Conservation (phyloP, 2,888 invertebrate genomes). For the Drosophila heteroneura region DNA sequence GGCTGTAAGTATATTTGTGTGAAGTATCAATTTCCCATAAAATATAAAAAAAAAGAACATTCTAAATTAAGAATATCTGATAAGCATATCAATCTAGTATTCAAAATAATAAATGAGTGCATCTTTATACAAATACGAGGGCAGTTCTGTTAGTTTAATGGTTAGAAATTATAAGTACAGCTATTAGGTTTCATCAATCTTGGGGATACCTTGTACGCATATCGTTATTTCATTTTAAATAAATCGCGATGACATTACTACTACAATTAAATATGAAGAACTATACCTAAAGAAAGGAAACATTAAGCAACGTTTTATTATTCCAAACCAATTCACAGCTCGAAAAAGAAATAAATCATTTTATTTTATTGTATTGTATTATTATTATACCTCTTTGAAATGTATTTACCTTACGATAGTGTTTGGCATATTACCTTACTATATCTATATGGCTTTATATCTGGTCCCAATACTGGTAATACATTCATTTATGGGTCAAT, state of each 20-base stretch:
- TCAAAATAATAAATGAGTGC: slow-evolving; percentile 5
- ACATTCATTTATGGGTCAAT: slow-evolving; percentile 95
- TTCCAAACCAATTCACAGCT: neutral
- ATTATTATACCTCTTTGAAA: neutral
- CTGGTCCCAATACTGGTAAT: slow-evolving; percentile 94
- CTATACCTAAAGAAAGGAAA: neutral
- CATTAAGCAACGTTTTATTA: neutral
- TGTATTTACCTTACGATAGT: slow-evolving; percentile 50
- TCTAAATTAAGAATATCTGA: slow-evolving; percentile 12
- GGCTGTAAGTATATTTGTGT: slow-evolving; percentile 71
- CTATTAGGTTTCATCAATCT: neutral
- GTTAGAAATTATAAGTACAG: neutral
- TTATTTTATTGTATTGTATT: neutral
- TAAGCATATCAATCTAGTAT: slow-evolving; percentile 19
- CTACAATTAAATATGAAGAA: neutral
- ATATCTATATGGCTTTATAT: slow-evolving; percentile 88
- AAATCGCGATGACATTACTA: neutral
- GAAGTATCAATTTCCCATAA: neutral
- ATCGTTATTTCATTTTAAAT: neutral
- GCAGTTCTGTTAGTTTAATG: neutral
- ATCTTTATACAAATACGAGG: neutral
- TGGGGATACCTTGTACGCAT: neutral
- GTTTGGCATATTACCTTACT: slow-evolving; percentile 69
- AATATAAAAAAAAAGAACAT: neutral
- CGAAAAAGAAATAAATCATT: neutral